A percentile compares a stretch with the other conserved stretches of the same genome.
These are phyloP conservation scores for Stegostoma tigrinum DNA, from an alignment of 2,113 vertebrate species.

Conservation along the genomic window DNA sequence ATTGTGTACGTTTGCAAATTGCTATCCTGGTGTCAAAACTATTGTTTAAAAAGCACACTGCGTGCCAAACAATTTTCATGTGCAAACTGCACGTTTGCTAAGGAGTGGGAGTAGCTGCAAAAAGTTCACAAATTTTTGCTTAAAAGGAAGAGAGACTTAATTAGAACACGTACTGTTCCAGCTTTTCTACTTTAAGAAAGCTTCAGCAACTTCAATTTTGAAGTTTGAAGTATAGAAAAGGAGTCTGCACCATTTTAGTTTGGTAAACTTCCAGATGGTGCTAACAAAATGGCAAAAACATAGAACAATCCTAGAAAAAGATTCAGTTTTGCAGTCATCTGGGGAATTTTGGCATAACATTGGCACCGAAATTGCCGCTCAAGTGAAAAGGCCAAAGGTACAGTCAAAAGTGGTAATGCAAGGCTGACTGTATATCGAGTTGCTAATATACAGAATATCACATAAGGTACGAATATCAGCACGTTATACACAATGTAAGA, in stretches of 20 bases:
- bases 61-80: background rate
- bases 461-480: constrained; percentile 84
- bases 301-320: constrained; percentile 92
- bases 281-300: constrained; percentile 81
- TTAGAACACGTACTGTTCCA: background rate
- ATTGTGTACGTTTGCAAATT: background rate
- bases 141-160: background rate
- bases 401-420: constrained; percentile 83
- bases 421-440: constrained; percentile 88
- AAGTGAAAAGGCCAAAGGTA: constrained; percentile 88
- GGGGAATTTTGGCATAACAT: constrained; percentile 80
- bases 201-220: background rate
- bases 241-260: constrained; percentile 51
- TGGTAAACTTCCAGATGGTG: constrained; percentile 76
- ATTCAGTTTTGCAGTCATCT: constrained; percentile 91
- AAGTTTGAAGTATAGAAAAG: background rate
- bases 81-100: background rate
- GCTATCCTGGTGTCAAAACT: background rate
- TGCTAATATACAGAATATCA: constrained; percentile 85
- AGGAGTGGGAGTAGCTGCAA: background rate
- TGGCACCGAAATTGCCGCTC: constrained; percentile 86
- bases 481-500: constrained; percentile 84
- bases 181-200: too few species aligned
- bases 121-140: background rate
- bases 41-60: background rate